Evolutionary conservation across 2,888 invertebrate genomes (phyloP), one percentile per base, ranked within the genome.

Genomic region (Hydraecia micacea): DNA sequence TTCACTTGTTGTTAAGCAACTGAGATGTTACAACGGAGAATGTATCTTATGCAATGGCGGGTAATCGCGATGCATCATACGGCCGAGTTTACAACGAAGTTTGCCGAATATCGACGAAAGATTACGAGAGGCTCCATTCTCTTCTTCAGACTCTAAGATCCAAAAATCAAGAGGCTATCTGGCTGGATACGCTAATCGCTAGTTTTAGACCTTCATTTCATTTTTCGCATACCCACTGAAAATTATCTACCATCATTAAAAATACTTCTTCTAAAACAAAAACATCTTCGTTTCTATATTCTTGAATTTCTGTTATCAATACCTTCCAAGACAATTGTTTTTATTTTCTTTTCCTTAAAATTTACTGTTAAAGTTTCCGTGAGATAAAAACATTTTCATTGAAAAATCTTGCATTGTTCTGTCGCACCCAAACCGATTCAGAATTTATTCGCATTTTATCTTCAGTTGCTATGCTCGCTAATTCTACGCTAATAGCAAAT

Each of bases 31-130:
- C 68, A 81, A 18, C 81, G 78, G 85, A 83, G 90, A 90, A 89
- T 89, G 90, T 89, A 70, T 67, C 81, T 90, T 90, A 87, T 81
- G 90, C 83, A 90, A 90, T 46, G 42, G 25, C 62, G 75, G 66
- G 80, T 82, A 83, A 88, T 85, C 80, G 77, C 74, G 74, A 81
- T 83, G 87, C 86, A 86, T 88, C 86, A 75, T 80, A 79, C 73
- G 72, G 80, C 70, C 15, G 36, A 72, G 80, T 75, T 11, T 63
- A 86, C 85, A 87, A 79, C 62, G 58, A 52, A 52, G 58, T 71
- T 84, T 28, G 62, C 67, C 77, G 77, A 82, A 79, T 71, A 69
- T 71, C 18, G 11, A 39, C 73, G 68, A 72, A 67, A 25, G 18
- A 72, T 32, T 42, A 32, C 9, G 7, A 73, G 18, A 49, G 28